Evolutionary conservation across 2,797 vertebrate species (phyloP).

Genomic region (Pterois miles): DNA sequence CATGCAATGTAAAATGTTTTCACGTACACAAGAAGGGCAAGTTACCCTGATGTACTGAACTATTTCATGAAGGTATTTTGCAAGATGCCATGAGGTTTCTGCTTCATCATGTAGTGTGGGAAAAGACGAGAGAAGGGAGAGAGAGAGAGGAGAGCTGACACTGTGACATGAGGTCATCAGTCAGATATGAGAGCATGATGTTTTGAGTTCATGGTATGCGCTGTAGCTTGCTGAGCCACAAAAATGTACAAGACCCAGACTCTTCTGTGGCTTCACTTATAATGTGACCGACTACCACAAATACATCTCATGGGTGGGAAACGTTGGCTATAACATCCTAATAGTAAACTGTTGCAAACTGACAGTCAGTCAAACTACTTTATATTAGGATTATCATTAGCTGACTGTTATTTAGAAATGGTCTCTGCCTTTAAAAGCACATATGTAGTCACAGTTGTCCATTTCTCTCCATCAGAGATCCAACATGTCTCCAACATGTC

Average conservation of each 20-base stretch:
- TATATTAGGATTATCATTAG: neutral
- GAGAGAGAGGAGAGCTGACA: constrained; percentile 7
- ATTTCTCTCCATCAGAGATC: neutral
- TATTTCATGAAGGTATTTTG: neutral
- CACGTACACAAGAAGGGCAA: neutral
- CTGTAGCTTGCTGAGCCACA: constrained; percentile 23
- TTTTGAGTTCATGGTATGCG: constrained; percentile 4
- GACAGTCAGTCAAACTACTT: neutral
- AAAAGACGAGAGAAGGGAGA: constrained; percentile 11
- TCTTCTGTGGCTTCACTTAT: constrained; percentile 11
- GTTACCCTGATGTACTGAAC: neutral
- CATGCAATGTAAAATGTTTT: neutral
- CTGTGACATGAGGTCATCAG: constrained; percentile 36
- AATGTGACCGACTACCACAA: neutral
- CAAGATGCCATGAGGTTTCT: neutral
- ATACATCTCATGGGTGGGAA: neutral
- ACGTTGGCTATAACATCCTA: neutral
- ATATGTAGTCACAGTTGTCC: neutral
- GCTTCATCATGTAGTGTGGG: neutral
- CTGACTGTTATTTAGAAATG: neutral
- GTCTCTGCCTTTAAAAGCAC: neutral
- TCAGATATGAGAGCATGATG: constrained; percentile 42
- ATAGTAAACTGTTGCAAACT: neutral
- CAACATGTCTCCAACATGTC: neutral
- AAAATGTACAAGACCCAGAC: constrained; percentile 16